A percentile compares a stretch with the other conserved stretches of the same genome.
phyloP scores from a whole-genome alignment of 2,113 vertebrate species.

The Myodes glareolus region DNA sequence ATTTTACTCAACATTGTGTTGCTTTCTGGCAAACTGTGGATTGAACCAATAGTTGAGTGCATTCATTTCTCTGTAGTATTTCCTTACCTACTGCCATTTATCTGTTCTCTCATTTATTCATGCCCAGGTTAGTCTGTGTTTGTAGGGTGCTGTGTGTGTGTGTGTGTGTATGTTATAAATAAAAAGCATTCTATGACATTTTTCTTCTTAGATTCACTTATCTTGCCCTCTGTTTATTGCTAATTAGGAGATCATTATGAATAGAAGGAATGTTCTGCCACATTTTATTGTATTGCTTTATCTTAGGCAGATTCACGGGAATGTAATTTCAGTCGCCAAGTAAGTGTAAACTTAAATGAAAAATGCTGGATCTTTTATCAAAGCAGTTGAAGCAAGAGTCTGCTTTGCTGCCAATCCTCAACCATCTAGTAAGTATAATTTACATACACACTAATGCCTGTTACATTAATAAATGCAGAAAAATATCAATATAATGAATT shows the following conservation, averaged over 20 bases:
- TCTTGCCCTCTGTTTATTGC: constrained; percentile 6
- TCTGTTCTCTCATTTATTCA: background rate
- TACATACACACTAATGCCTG: background rate
- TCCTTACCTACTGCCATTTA: background rate
- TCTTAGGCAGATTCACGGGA: background rate
- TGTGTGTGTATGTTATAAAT: background rate
- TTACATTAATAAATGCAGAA: constrained; percentile 44
- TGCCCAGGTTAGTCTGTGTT: background rate
- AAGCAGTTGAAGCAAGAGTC: background rate
- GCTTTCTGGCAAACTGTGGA: background rate
- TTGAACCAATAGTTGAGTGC: background rate
- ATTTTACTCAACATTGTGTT: background rate
- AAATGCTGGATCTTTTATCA: background rate
- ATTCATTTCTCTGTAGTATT: background rate
- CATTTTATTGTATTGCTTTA: background rate
- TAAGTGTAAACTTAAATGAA: background rate
- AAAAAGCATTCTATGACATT: background rate
- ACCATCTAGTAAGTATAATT: background rate
- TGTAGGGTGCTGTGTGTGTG: background rate
- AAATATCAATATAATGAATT: background rate
- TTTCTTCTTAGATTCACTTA: background rate
- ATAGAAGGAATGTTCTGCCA: background rate
- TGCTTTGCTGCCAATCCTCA: constrained; percentile 6
- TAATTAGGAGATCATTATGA: background rate
- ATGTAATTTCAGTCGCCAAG: background rate